phyloP scores from a whole-genome alignment of 2,888 invertebrate species.

The Aphodius granarius region DNA sequence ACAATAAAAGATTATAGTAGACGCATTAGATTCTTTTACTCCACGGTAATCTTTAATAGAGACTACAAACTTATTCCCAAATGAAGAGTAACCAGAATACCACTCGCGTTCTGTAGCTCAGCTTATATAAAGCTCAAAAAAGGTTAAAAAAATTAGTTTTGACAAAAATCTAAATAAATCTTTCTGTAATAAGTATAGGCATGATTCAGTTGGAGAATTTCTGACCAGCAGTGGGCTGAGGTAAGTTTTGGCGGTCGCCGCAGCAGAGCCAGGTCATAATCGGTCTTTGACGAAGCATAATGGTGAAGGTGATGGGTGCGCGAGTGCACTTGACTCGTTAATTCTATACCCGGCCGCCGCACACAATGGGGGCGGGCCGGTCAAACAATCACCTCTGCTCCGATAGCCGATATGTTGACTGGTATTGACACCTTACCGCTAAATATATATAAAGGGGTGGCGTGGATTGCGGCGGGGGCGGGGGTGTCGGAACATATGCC shows the following conservation, averaged over 20 bases:
- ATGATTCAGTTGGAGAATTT: not conserved
- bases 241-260: not conserved
- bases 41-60: no score
- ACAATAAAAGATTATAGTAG: no score
- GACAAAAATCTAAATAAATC: not conserved
- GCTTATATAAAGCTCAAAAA: no score
- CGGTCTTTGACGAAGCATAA: constrained; percentile 17
- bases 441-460: constrained; percentile 31
- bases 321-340: constrained; percentile 46
- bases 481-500: not conserved
- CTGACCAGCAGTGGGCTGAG: not conserved
- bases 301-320: constrained; percentile 33
- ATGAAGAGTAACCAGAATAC: no score
- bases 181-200: not conserved
- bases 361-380: constrained; percentile 40
- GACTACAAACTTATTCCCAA: no score
- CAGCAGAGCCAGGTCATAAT: not conserved
- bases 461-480: constrained; percentile 16
- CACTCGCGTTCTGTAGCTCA: no score
- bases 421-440: constrained; percentile 41
- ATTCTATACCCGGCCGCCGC: constrained; percentile 33
- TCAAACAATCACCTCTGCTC: constrained; percentile 44
- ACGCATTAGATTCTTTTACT: no score
- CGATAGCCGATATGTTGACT: constrained; percentile 42
- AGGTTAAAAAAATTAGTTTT: no score